Evolutionary conservation across 2,797 vertebrate genomes (phyloP).

Genomic region (Sorex maritimensis): DNA sequence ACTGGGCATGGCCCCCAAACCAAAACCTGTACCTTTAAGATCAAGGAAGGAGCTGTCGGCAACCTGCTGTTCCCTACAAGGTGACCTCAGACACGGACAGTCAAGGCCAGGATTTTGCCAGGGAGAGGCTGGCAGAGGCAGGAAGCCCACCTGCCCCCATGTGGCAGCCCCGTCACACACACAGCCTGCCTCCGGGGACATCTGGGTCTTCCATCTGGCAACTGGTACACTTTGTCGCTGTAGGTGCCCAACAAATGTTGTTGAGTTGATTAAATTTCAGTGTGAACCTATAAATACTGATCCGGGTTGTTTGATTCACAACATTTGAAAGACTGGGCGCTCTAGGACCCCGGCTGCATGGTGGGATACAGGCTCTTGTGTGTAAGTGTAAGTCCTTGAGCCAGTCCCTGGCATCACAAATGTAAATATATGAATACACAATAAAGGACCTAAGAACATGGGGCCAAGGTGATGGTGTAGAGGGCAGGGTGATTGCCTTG

Average conservation of each 20-base stretch:
- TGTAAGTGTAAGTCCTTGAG: too few species aligned
- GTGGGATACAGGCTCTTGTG: too few species aligned
- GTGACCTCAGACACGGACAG: not conserved
- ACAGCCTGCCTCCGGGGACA: not conserved
- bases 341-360: too few species aligned
- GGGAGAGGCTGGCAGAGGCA: not conserved
- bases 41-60: too few species aligned
- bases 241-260: not conserved
- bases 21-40: too few species aligned
- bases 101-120: not conserved
- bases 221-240: not conserved
- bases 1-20: too few species aligned
- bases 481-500: too few species aligned
- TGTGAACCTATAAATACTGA: not conserved
- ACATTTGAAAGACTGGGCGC: not conserved
- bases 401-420: too few species aligned
- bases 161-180: not conserved
- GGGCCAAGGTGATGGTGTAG: too few species aligned
- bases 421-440: too few species aligned
- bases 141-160: not conserved
- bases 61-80: not conserved
- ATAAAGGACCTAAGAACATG: too few species aligned
- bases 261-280: not conserved
- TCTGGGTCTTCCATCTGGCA: conserved; percentile 13
- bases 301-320: not conserved